phyloP scores from a whole-genome alignment of 1,140 invertebrate species.

The Drosophila jambulina region DNA sequence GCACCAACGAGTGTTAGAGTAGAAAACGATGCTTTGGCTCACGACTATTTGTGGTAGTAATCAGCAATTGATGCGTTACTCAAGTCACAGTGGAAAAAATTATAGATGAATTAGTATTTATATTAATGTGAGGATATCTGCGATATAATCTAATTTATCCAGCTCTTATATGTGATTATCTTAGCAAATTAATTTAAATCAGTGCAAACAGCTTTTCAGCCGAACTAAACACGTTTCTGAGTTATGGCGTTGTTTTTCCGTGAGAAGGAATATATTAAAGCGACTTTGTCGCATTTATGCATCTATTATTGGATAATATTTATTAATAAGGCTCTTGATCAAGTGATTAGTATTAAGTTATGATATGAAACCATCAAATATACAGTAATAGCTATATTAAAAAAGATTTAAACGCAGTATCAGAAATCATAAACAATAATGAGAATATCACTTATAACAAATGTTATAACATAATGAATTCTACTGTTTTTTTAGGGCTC shows the following conservation, averaged over 20 bases:
- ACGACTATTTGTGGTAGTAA: constrained; percentile 40
- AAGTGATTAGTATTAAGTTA: constrained; percentile 8
- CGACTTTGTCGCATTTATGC: background rate
- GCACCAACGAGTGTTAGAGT: background rate
- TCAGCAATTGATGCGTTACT: constrained; percentile 11
- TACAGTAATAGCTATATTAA: background rate
- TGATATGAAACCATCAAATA: constrained; percentile 1
- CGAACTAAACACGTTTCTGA: background rate
- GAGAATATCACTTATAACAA: background rate
- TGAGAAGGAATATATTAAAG: background rate
- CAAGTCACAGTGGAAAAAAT: constrained; percentile 8
- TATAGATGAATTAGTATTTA: background rate
- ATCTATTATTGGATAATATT: constrained; percentile 6
- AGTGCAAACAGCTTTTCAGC: background rate
- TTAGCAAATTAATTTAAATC: background rate
- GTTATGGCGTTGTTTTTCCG: background rate
- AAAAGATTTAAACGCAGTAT: background rate
- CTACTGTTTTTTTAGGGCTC: background rate
- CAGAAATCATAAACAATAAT: background rate
- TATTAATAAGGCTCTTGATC: constrained; percentile 3
- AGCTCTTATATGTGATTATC: no score
- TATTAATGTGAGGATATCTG: background rate
- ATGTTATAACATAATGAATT: background rate
- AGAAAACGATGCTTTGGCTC: constrained; percentile 12
- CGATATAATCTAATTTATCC: no score